phyloP scores from a whole-genome alignment of 1,140 invertebrate species.

The Oryctes rhinoceros region DNA sequence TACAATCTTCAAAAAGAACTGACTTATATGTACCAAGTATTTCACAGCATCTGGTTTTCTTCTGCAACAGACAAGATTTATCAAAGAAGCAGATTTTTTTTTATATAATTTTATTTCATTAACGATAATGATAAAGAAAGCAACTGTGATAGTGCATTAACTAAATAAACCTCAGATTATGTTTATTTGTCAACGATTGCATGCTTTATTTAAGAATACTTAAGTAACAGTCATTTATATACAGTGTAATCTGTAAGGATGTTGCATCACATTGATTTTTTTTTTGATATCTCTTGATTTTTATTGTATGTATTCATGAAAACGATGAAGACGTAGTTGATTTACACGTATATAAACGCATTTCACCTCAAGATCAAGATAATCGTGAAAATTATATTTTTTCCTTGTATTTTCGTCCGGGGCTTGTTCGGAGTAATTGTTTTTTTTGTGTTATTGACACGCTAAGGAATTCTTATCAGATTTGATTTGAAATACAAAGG shows the following conservation, averaged over 20 bases:
- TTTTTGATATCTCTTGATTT: not conserved
- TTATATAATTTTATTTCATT: no score
- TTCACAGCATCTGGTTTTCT: no score
- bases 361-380: not conserved
- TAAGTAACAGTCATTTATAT: no score
- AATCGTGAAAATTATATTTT: not conserved
- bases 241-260: no score
- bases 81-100: no score
- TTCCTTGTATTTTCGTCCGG: not conserved
- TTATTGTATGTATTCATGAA: conserved; percentile 32
- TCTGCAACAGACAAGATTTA: no score
- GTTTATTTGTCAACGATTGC: no score
- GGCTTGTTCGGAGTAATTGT: not conserved
- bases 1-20: no score
- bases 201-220: no score
- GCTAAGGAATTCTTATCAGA: no score
- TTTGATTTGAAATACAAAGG: not conserved
- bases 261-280: no score
- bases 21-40: no score
- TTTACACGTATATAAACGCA: not conserved
- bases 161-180: not conserved
- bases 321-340: not conserved
- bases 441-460: not conserved
- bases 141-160: not conserved
- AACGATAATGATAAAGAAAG: not conserved